Evolutionary conservation across 2,797 vertebrate species (phyloP), one percentile per base, ranked within the genome.

Genomic region (Fistularia tabacaria): DNA sequence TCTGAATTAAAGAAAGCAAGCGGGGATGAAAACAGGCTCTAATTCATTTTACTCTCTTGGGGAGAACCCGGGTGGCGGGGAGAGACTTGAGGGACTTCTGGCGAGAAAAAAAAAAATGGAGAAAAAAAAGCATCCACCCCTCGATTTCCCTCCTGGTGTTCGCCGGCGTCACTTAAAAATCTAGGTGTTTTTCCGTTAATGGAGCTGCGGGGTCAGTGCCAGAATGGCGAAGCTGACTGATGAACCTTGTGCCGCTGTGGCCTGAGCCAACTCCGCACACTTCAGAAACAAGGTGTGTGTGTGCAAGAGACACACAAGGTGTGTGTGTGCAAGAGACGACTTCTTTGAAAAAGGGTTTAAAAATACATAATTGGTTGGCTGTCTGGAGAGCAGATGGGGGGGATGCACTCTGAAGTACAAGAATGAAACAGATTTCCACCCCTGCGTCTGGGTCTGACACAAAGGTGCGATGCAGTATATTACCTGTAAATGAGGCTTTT

Each of bases 1-100:
- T 90, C 80, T 88, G 86, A 88, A 90, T 90, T 90, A 88, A 88
- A 89, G 80, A 83, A 79, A 79, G 80, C 81, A 76, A 85, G 78
- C 78, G 81, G 66, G 70, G 82, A 88, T 85, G 68, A 87, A 87
- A 89, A 82, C 78, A 80, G 79, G 62, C 73, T 80, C 67, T 87
- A 75, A 89, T 88, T 86, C 74, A 85, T 85, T 85, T 71, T 49
- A 47, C 51, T 69, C 66, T 79, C 77, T 69, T 63, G 54, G 79
- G 79, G 73, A 84, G 67, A 69, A 63, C 25, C 8, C 4, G 51
- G 55, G 62, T 51, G 65, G 65, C 7, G 7, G 66, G 25, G 25
- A 25, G 25, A 25, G 25, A 25, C 25, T 25, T 25, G 25, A 25
- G 49, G 66, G 62, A 71, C 71, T 54, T 78, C 68, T 59, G 15